Evolutionary conservation across 2,797 vertebrate species (phyloP).

Genomic region (Neomorphus geoffroyi): DNA sequence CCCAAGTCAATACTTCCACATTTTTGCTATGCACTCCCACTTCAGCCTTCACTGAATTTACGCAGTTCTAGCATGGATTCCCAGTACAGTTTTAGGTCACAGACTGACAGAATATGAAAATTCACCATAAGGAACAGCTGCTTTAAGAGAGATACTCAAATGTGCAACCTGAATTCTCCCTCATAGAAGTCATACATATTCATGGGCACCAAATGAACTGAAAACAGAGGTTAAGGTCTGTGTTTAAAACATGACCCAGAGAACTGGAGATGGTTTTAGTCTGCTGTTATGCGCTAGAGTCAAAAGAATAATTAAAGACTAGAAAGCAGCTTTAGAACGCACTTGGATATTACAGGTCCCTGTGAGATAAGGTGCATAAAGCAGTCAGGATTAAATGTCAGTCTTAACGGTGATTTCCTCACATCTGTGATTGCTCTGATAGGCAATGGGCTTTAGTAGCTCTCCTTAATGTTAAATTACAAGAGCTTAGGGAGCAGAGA

Average conservation of each 20-base stretch:
- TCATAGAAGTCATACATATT: background rate
- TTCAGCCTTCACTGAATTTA: background rate
- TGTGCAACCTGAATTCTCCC: background rate
- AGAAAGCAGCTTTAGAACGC: background rate
- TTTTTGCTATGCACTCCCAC: background rate
- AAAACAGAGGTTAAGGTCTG: background rate
- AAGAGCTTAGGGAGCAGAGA: background rate
- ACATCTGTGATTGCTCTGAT: background rate
- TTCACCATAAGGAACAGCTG: background rate
- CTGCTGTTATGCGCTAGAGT: background rate
- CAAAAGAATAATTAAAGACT: constrained; percentile 21
- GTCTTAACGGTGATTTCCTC: constrained; percentile 10
- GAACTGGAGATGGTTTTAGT: background rate
- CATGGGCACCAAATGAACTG: background rate
- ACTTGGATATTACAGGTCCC: constrained; percentile 29
- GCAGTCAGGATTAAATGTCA: constrained; percentile 33
- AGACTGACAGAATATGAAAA: background rate
- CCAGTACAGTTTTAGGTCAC: background rate
- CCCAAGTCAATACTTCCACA: background rate
- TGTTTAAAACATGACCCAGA: background rate
- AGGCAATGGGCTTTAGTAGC: background rate
- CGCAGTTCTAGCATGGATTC: background rate
- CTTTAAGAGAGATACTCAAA: background rate
- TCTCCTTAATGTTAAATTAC: background rate
- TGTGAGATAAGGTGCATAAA: constrained; percentile 15